Evolutionary conservation across 1,140 invertebrate genomes (phyloP), one percentile per base, ranked within the genome.

Genomic region (Trachelipus rathkii): DNA sequence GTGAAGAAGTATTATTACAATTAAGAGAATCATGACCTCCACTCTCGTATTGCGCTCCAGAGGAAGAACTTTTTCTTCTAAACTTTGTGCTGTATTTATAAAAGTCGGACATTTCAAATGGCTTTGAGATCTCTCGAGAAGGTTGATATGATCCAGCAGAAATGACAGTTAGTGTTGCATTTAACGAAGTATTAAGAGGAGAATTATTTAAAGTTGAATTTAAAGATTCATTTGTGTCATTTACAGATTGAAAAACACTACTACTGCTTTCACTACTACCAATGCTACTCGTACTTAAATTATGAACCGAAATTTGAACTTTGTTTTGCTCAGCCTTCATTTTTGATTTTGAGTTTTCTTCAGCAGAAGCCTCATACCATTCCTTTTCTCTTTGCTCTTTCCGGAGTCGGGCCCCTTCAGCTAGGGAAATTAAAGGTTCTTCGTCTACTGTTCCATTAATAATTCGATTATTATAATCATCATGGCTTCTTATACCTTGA

Each of bases 11-110:
- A 44, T 77, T 81, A 33, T 76, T 75, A 53, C 77, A 15, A 15
- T 4, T 13, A 19, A 8, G 50, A 19, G 50, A 60, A 13, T 60
- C 50, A 15, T 60, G 50, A 8, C 50, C 50, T 60, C 50, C 50
- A 60, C 19, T 60, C 19, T 60, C 50, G 8, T 60, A 19, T 13
- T 60, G 50, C 8, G 2, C 50, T 60, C 50, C 50, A 19, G 50
- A 60, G 19, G 50, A 60, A 19, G 50, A 60, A 60, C 85, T 83
- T 87, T 87, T 83, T 44, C 92, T 91, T 23, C 93, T 88, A 84
- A 92, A 95, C 83, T 95, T 95, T 43, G 94, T 95, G 71, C 95
- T 96, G 84, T 98, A 98, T 85, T 97, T 97, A 85, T 97, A 98
- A 86, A 96, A 97, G 84, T 98, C 95, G 0, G 94, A 92, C 92